These are phyloP conservation scores for Bettongia penicillata DNA, from an alignment of 2,113 vertebrate species.

Conservation along the genomic window DNA sequence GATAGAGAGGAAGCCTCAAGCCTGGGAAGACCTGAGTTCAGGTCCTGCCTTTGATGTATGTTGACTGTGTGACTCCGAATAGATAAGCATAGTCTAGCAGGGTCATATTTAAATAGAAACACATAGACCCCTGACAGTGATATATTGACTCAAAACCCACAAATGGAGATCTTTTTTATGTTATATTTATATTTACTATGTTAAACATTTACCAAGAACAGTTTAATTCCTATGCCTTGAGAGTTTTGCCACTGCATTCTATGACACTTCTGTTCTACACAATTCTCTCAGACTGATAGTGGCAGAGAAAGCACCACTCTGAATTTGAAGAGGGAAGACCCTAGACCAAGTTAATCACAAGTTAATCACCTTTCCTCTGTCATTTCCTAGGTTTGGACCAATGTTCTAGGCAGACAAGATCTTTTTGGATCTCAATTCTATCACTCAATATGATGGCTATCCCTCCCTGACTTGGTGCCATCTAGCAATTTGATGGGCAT, in stretches of 20 bases:
- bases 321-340: background rate
- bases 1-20: background rate
- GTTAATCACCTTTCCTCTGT: background rate
- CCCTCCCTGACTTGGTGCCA: background rate
- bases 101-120: background rate
- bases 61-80: background rate
- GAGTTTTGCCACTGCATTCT: background rate
- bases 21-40: background rate
- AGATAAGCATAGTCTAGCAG: background rate
- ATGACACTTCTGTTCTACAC: background rate
- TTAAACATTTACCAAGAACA: background rate
- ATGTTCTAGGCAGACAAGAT: background rate
- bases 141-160: background rate
- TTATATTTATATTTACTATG: background rate
- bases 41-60: background rate
- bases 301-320: background rate
- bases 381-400: background rate
- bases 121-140: background rate
- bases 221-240: background rate
- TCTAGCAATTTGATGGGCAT: background rate
- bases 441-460: background rate
- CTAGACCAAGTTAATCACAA: background rate
- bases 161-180: background rate
- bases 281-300: background rate
- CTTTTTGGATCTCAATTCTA: background rate